Conservation (phyloP, 1,140 invertebrate species). For the Leptinotarsa undecemlineata region DNA sequence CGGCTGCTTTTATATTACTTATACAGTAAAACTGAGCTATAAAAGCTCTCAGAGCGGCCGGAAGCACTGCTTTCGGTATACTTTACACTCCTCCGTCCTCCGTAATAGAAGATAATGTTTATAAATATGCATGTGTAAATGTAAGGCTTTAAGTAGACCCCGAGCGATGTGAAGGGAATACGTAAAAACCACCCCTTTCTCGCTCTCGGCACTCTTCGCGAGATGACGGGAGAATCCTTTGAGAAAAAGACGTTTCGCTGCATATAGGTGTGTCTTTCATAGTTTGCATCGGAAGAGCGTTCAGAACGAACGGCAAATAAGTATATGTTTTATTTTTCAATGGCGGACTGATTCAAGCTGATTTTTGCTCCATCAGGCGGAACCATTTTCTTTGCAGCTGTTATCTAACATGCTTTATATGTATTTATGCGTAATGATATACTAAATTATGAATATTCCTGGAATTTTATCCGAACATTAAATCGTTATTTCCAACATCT, state of each 20-base stretch:
- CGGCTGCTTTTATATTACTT: slow-evolving; percentile 56
- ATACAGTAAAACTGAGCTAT: slow-evolving; percentile 56
- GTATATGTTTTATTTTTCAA: too few species aligned
- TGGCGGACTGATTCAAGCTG: too few species aligned
- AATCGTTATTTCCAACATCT: too few species aligned
- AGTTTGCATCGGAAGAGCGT: too few species aligned
- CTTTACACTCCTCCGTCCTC: slow-evolving; percentile 52
- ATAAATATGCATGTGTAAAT: slow-evolving; percentile 57
- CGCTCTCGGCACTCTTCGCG: background rate
- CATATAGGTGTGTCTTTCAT: background rate
- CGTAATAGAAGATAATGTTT: slow-evolving; percentile 56
- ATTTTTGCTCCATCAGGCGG: too few species aligned
- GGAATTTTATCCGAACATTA: too few species aligned
- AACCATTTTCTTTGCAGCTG: too few species aligned
- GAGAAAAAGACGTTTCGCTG: slow-evolving; percentile 1
- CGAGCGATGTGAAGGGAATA: slow-evolving; percentile 45
- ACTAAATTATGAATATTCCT: too few species aligned
- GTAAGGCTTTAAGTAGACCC: slow-evolving; percentile 49
- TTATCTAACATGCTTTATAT: too few species aligned
- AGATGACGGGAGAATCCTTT: slow-evolving; percentile 1
- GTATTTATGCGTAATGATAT: too few species aligned
- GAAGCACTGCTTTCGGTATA: slow-evolving; percentile 46
- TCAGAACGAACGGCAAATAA: too few species aligned
- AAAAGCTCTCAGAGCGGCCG: slow-evolving; percentile 49
- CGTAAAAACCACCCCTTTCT: slow-evolving; percentile 37